Base-by-base conservation (phyloP, 2,113 vertebrate species). In the Desmodus rotundus region DNA sequence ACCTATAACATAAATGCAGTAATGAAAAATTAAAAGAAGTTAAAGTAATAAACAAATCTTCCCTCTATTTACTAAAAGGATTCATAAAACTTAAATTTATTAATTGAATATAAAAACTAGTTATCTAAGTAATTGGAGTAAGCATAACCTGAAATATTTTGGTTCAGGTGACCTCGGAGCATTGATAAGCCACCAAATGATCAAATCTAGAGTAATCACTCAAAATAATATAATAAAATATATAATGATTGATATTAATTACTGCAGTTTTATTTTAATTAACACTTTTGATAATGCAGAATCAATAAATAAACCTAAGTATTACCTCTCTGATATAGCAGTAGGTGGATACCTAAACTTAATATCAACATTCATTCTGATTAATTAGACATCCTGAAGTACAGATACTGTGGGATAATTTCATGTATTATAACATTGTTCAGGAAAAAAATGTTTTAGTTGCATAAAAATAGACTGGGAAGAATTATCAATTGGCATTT, bases 31-130 rank as follows among this genome's bases (percentile, higher is more conserved):
- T 74, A 65, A 89, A 89, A 94, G 45, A 89, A 87, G 16, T 83
- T 63, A 78, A n/a, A 80, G 92, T 95, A 97, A 94, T 97, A 97
- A 98, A 90, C 68, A 12, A 92, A n/a, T 7, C 4, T 80, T 86
- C 65, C 87, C 74, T 95, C 89, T 97, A 91, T 98, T 98, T 98
- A 97, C 97, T 97, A 98, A 98, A 97, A 98, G 96, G 98, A 98
- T 97, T 95, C 94, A 91, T 98, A 97, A 97, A 98, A 97, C 96
- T 97, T 98, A 2, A 97, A 93, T 33, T 43, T 98, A 5, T 65
- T 54, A 1, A 65, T 4, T 61, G 41, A 63, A 50, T 4, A 0
- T 0, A 33, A 78, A 96, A 41, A 3, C 1, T 41, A 76, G 54
- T 50, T 93, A 47, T 33, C 17, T 50, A 20, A 16, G 0, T 33